phyloP scores from a whole-genome alignment of 2,113 vertebrate species.

The Brachirus orientalis region DNA sequence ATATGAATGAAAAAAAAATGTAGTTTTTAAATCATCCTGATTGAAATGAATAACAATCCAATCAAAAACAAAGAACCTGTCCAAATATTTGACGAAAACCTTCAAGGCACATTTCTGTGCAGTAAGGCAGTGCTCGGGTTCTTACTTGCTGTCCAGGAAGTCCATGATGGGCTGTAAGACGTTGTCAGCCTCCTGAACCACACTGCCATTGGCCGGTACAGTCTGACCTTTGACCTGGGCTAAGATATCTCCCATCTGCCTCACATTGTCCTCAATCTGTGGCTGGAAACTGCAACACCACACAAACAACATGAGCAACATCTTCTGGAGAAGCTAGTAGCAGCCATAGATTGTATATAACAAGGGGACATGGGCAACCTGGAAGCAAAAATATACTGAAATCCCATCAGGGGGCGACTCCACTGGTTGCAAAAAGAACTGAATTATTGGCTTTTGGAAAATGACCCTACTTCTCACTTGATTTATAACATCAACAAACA shows the following conservation, averaged over 20 bases:
- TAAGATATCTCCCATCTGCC: slow-evolving; percentile 96
- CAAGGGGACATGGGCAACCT: not conserved
- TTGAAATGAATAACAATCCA: no score
- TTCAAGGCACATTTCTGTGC: not conserved
- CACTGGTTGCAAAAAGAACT: no score
- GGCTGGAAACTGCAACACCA: slow-evolving; percentile 89
- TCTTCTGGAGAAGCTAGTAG: not conserved
- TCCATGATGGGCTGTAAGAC: slow-evolving; percentile 98
- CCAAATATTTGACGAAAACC: not conserved
- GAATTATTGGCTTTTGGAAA: no score
- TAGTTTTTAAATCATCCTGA: no score
- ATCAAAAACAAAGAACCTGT: not conserved
- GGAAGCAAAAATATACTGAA: no score
- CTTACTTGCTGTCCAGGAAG: slow-evolving; percentile 97
- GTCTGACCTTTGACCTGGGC: slow-evolving; percentile 97
- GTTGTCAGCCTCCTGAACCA: slow-evolving; percentile 94
- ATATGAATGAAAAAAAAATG: no score
- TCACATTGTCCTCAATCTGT: slow-evolving; percentile 94
- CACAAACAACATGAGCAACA: slow-evolving; percentile 11
- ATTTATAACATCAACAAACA: no score
- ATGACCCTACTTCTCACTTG: no score
- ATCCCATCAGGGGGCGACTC: no score
- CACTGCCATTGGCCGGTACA: slow-evolving; percentile 92
- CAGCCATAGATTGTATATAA: not conserved
- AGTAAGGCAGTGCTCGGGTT: not conserved